These are phyloP conservation scores for Mobula birostris DNA, from an alignment of 2,113 vertebrate species.

Conservation along the genomic window DNA sequence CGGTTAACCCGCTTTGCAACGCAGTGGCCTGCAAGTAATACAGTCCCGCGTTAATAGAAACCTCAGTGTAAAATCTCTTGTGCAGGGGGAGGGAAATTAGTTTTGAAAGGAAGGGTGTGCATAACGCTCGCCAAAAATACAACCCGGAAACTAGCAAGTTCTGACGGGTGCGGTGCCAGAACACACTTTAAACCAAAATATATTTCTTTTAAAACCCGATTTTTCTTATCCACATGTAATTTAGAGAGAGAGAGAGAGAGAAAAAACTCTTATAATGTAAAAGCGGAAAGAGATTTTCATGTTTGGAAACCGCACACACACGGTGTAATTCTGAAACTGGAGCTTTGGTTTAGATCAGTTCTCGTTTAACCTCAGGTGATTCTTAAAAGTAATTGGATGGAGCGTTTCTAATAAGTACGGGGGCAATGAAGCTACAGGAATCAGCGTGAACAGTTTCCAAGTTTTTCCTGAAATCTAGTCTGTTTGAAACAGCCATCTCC, in stretches of 20 bases:
- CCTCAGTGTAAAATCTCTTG: not conserved
- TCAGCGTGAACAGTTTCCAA: not conserved
- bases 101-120: not conserved
- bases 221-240: not conserved
- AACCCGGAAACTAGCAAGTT: not conserved
- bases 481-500: not conserved
- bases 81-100: not conserved
- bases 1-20: not conserved
- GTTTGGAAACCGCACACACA: not conserved
- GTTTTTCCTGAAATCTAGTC: not conserved
- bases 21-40: not conserved
- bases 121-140: not conserved
- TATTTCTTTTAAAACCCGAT: not conserved
- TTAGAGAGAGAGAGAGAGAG: not conserved
- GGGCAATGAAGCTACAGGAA: not conserved
- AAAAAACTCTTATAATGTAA: too few relatives aligned
- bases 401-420: not conserved
- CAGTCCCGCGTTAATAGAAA: not conserved
- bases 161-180: not conserved
- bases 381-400: not conserved
- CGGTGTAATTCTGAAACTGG: conserved; percentile 5
- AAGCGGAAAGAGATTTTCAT: not conserved
- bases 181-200: not conserved
- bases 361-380: not conserved
- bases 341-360: not conserved